phyloP scores from a whole-genome alignment of 2,797 vertebrate genomes.

The Pangasius larnaudii region DNA sequence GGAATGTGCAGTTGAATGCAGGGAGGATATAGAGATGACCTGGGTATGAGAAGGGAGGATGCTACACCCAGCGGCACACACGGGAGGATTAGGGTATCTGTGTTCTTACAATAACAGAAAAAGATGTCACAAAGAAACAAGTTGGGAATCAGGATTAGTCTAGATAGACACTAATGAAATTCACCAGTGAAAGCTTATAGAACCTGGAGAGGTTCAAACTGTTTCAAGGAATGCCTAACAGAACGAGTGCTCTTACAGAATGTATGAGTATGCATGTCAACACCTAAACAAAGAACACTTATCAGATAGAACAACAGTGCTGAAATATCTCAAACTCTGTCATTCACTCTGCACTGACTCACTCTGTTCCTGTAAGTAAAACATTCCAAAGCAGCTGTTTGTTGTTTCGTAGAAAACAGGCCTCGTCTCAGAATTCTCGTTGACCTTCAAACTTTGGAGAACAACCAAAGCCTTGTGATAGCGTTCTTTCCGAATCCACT shows the following conservation, averaged over 20 bases:
- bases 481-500: constrained; percentile 41
- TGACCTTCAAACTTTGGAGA: constrained; percentile 65
- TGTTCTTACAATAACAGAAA: constrained; percentile 57
- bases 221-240: not conserved
- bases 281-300: constrained; percentile 18
- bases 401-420: constrained; percentile 42
- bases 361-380: constrained; percentile 27
- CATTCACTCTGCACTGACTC: constrained; percentile 9
- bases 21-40: constrained; percentile 69
- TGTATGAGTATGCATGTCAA: not conserved
- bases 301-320: constrained; percentile 18
- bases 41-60: constrained; percentile 65
- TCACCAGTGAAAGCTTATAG: constrained; percentile 15
- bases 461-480: constrained; percentile 70
- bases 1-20: constrained; percentile 60
- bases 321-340: not conserved
- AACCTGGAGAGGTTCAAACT: not conserved
- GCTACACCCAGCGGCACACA: constrained; percentile 64
- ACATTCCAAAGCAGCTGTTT: constrained; percentile 44
- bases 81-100: constrained; percentile 66
- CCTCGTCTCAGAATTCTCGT: constrained; percentile 51
- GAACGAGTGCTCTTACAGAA: not conserved
- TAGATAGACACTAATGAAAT: constrained; percentile 26
- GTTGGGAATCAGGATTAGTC: constrained; percentile 49
- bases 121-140: constrained; percentile 57